phyloP scores from a whole-genome alignment of 2,888 invertebrate species.

The Mimas tiliae region DNA sequence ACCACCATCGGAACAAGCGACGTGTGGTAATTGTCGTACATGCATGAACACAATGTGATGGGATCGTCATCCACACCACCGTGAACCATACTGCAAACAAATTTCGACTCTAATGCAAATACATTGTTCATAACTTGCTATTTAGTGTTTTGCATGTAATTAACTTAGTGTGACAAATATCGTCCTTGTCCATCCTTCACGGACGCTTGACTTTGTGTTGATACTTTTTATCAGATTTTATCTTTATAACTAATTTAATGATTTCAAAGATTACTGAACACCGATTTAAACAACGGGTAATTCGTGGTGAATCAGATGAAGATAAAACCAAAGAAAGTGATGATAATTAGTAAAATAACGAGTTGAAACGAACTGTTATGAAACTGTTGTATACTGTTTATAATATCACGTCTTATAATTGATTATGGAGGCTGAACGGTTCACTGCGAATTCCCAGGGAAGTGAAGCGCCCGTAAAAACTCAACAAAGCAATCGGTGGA shows the following conservation, averaged over 20 bases:
- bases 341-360: conserved; percentile 51
- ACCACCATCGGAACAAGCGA: conserved; percentile 32
- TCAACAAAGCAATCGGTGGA: conserved; percentile 40
- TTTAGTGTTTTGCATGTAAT: background rate
- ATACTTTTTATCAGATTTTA: conserved; percentile 39
- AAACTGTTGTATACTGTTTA: conserved; percentile 38
- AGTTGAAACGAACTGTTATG: conserved; percentile 44
- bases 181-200: conserved; percentile 56
- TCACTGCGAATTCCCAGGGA: conserved; percentile 57
- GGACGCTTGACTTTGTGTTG: conserved; percentile 45
- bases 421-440: conserved; percentile 30
- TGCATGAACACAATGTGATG: conserved; percentile 63
- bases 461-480: conserved; percentile 39
- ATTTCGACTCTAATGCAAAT: conserved; percentile 35
- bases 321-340: conserved; percentile 50
- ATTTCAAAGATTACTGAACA: conserved; percentile 5
- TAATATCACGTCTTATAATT: conserved; percentile 35
- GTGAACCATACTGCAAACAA: conserved; percentile 32
- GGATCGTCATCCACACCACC: conserved; percentile 36
- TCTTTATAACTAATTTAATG: background rate
- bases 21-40: conserved; percentile 56
- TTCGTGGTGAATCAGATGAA: conserved; percentile 8
- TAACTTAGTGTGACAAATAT: conserved; percentile 26
- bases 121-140: background rate
- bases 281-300: conserved; percentile 1